Evolutionary conservation across 92 coral and sea anemone genomes (phyloP), one percentile per base, ranked within the genome.

Genomic region (Phenganax marumi): DNA sequence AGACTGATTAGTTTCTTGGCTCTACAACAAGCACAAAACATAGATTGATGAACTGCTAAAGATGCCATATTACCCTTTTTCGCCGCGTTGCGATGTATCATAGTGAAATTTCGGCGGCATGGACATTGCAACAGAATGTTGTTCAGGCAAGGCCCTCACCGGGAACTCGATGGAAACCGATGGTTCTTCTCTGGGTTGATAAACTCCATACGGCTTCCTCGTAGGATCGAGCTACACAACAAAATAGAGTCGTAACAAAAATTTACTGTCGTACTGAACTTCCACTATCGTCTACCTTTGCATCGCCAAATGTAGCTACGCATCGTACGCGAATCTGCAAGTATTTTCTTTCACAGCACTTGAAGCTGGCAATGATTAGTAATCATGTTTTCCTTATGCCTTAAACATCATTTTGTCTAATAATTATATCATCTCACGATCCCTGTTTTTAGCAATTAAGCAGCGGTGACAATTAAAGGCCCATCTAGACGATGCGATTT

Each of bases 211-310:
- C 17, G 25, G 17, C 16, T 56, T 76, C 19, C 18, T 76, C 14
- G 52, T 23, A 10, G 81, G 68, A 46, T 76, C 52, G 21, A 76
- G 81, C 81, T 76, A 56, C 21, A 54, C 23, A 52, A 75, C 47
- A 24, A 75, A 50, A 73, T 8, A 48, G 11, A 63, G 43, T 33
- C 43, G 5, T 33, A 12, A 63, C 10, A 12, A 63, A 18, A 10
- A 63, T 63, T 63, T 63, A 63, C 63, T 56, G 43, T 5, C 43
- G 43, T 33, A 33, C 43, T n/a, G n/a, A n/a, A n/a, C n/a, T n/a
- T 22, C 25, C n/a, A 58, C n/a, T 56, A 21, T 56, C 63, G 12
- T 5, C 63, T 56, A 8, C 9, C 12, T 16, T 12, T 7, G n/a
- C n/a, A 58, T 58, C n/a, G 6, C 12, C 65, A 7, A 58, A 13